phyloP scores from a whole-genome alignment of 2,888 invertebrate genomes.

The Nowickia ferox region DNA sequence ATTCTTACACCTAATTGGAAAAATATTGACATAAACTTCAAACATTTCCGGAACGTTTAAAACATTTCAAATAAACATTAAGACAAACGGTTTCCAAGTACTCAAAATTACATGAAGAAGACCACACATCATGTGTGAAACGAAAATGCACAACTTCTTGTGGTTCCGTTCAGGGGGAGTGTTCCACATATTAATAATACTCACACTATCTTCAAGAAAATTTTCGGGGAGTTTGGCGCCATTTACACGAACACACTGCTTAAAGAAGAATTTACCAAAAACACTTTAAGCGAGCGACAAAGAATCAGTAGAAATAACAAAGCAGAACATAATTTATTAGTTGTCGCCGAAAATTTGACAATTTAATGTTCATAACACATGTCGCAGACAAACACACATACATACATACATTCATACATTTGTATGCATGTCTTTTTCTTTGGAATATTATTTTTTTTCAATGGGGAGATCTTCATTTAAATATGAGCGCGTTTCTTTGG shows the following conservation, averaged over 20 bases:
- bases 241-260: conserved; percentile 74
- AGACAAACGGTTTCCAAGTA: conserved; percentile 10
- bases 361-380: conserved; percentile 79
- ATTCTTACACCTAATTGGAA: conserved; percentile 31
- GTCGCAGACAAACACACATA: conserved; percentile 63
- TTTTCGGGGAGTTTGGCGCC: conserved; percentile 78
- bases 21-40: conserved; percentile 22
- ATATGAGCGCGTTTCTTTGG: conserved; percentile 14
- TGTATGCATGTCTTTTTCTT: background rate
- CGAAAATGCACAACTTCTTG: background rate
- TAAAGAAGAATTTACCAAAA: conserved; percentile 23
- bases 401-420: background rate
- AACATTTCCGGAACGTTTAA: conserved; percentile 59
- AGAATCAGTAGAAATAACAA: conserved; percentile 35
- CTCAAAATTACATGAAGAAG: conserved; percentile 6
- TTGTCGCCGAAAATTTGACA: conserved; percentile 82
- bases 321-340: conserved; percentile 80
- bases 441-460: background rate
- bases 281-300: conserved; percentile 13
- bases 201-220: conserved; percentile 58
- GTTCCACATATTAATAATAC: conserved; percentile 58
- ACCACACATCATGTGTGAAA: conserved; percentile 60
- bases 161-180: conserved; percentile 49
- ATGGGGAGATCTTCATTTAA: conserved; percentile 46
- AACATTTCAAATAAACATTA: conserved; percentile 14